Percentiles rank a stretch among this genome's conserved stretches.
phyloP scores from a whole-genome alignment of 2,797 vertebrate genomes.

The Denticeps clupeoides region DNA sequence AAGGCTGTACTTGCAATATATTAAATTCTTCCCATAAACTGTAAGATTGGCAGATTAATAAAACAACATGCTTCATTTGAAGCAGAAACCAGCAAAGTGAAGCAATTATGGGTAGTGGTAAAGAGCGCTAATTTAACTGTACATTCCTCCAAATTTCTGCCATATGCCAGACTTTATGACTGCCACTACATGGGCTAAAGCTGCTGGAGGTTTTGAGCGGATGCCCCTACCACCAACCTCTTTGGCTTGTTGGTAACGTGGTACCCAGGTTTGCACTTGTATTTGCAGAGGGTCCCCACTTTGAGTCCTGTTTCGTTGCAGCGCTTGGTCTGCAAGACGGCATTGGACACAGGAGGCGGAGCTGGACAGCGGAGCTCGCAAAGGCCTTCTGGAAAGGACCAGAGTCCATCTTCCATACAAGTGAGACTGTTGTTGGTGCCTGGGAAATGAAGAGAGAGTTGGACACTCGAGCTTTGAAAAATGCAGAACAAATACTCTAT shows the following conservation, averaged over 20 bases:
- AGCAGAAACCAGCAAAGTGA: no score
- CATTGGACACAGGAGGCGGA: slow-evolving; percentile 75
- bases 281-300: slow-evolving; percentile 94
- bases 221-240: no score
- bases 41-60: no score
- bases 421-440: slow-evolving; percentile 85
- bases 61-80: no score
- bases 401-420: slow-evolving; percentile 90
- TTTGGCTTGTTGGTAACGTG: slow-evolving; percentile 77
- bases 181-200: no score
- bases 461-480: not conserved
- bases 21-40: no score
- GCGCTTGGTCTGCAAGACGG: slow-evolving; percentile 78
- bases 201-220: no score
- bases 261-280: slow-evolving; percentile 91
- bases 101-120: no score
- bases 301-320: slow-evolving; percentile 84
- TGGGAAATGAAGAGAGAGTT: slow-evolving; percentile 31
- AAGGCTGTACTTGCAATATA: no score
- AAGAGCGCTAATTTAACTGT: no score
- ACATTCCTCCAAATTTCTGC: no score
- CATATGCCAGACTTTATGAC: no score
- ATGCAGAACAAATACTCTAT: not conserved
- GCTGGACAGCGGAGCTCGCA: slow-evolving; percentile 89
- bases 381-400: slow-evolving; percentile 94